These are phyloP conservation scores for Eulimnadia texana DNA, from an alignment of 1,140 invertebrate species.

Conservation along the genomic window DNA sequence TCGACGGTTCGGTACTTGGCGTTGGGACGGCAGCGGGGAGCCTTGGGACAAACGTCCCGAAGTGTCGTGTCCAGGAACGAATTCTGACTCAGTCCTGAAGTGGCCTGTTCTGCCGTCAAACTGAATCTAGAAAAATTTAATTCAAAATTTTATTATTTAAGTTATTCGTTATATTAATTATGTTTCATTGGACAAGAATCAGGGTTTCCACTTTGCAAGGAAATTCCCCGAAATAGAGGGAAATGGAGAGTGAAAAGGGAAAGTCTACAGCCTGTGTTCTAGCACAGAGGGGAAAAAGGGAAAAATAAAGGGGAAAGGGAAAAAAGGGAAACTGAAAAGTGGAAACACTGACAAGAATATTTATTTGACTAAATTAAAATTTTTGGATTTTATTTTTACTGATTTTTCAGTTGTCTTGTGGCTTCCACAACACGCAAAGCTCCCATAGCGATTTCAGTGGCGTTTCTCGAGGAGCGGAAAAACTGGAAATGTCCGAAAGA, in stretches of 20 bases:
- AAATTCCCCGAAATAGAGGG: too few species aligned
- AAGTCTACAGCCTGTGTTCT: too few species aligned
- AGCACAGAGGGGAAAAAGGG: too few species aligned
- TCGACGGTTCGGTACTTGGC: slow-evolving; percentile 55
- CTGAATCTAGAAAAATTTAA: neutral
- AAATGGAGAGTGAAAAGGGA: too few species aligned
- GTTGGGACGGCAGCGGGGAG: neutral
- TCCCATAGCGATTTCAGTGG: slow-evolving; percentile 6
- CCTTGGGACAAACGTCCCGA: neutral
- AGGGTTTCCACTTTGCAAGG: too few species aligned
- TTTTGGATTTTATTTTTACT: neutral
- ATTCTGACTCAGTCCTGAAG: neutral
- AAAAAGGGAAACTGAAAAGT: too few species aligned
- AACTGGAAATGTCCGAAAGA: slow-evolving; percentile 16
- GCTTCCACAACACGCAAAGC: slow-evolving; percentile 14
- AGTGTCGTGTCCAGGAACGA: neutral
- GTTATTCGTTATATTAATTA: too few species aligned
- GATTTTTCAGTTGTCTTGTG: slow-evolving; percentile 5
- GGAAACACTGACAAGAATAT: too few species aligned
- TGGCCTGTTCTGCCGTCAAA: neutral
- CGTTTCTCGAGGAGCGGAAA: slow-evolving; percentile 4
- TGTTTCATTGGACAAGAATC: too few species aligned
- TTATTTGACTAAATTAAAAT: neutral
- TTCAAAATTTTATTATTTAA: neutral
- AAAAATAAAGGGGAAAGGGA: too few species aligned